phyloP scores from a whole-genome alignment of 2,797 vertebrate genomes.

The Pterois miles region DNA sequence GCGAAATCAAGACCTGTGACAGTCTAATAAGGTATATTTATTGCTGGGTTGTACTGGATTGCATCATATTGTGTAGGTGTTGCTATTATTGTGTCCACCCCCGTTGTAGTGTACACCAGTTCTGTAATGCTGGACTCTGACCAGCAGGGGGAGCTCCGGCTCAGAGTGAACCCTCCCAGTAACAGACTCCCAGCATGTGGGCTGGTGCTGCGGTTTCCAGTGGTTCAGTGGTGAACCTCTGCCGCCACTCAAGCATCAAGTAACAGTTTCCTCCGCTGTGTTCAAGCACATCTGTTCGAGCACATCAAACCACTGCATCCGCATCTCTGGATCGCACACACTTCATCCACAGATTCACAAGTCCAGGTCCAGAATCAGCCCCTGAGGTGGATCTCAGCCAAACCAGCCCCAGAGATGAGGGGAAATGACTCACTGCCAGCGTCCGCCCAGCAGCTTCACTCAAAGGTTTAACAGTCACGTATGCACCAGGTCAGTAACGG shows the following conservation, averaged over 20 bases:
- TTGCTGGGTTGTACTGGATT: neutral
- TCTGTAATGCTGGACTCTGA: conserved; percentile 37
- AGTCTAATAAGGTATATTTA: neutral
- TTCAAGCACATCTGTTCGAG: neutral
- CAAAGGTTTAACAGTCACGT: neutral
- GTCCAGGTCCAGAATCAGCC: conserved; percentile 20
- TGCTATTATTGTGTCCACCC: neutral
- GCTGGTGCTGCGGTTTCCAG: conserved; percentile 25
- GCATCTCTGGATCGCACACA: neutral
- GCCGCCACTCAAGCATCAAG: conserved; percentile 12
- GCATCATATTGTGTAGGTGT: neutral
- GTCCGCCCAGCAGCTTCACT: conserved; percentile 17
- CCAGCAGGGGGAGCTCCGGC: conserved; percentile 56
- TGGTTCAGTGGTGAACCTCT: conserved; percentile 9
- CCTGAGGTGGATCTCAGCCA: conserved; percentile 11
- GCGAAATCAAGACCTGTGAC: neutral
- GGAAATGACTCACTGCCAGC: neutral
- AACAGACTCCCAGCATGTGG: conserved; percentile 34
- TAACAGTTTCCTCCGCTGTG: conserved; percentile 43
- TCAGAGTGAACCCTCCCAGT: conserved; percentile 30
- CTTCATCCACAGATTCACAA: conserved; percentile 2
- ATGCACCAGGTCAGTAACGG: conserved; percentile 81
- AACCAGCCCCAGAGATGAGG: neutral
- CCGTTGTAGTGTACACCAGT: conserved; percentile 10
- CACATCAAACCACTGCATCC: neutral